Evolutionary conservation across 2,888 invertebrate genomes (phyloP).

Genomic region (Eristalinus sepulchralis): DNA sequence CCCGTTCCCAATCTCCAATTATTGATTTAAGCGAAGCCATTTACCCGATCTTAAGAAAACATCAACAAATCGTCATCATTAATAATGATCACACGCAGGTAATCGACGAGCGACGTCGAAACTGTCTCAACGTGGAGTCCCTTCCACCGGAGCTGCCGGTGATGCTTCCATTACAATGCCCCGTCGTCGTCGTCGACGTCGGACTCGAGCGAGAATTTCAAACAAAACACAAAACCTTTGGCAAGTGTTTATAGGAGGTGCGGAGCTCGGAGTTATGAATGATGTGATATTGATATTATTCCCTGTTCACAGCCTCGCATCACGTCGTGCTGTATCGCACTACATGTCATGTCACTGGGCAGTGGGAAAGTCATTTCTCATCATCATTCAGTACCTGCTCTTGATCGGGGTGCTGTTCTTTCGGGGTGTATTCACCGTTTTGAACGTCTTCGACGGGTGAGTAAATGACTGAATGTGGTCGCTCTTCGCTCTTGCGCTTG

Average conservation of each 20-base stretch:
- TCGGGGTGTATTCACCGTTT: conserved; percentile 48
- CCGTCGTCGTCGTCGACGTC: conserved; percentile 1
- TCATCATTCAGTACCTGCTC: conserved; percentile 80
- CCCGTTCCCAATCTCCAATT: conserved; percentile 58
- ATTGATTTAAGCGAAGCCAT: conserved; percentile 73
- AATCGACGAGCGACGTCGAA: conserved; percentile 59
- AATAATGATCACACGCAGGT: conserved; percentile 78
- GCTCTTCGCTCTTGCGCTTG: conserved; percentile 21
- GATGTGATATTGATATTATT: conserved; percentile 62
- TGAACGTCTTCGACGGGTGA: conserved; percentile 10
- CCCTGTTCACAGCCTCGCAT: conserved; percentile 30
- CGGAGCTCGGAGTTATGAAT: conserved; percentile 53
- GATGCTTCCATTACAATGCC: conserved; percentile 3
- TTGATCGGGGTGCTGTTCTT: conserved; percentile 26
- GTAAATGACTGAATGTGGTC: conserved; percentile 42
- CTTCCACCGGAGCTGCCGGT: conserved; percentile 7
- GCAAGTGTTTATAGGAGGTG: conserved; percentile 56
- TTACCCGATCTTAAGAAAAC: conserved; percentile 79
- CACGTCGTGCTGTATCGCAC: conserved; percentile 1
- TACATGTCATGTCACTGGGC: conserved; percentile 53
- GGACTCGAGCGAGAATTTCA: conserved; percentile 33
- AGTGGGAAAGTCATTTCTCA: conserved; percentile 78
- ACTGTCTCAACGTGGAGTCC: conserved; percentile 60
- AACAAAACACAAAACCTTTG: conserved; percentile 42
- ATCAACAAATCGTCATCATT: conserved; percentile 81